A percentile compares a stretch with the other conserved stretches of the same genome.
Evolutionary conservation across 2,797 vertebrate species (phyloP).

Genomic region (Falco concolor): DNA sequence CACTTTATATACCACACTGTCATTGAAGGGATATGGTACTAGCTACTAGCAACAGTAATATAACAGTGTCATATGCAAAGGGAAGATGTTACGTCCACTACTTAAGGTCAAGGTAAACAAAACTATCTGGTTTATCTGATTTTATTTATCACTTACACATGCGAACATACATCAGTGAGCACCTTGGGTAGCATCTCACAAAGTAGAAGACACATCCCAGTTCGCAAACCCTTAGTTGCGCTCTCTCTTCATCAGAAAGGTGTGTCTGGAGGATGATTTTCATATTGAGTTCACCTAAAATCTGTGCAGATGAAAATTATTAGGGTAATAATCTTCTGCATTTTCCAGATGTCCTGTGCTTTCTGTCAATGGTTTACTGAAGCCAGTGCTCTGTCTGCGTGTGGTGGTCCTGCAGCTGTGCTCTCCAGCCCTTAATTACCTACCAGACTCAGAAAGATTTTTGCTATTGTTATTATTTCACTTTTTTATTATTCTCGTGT

Average conservation of each 20-base stretch:
- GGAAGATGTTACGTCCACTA: neutral
- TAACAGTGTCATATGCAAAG: neutral
- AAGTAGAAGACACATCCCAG: neutral
- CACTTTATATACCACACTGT: neutral
- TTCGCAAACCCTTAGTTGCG: neutral
- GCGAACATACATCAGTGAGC: neutral
- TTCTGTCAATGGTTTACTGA: neutral
- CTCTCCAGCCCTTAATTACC: neutral
- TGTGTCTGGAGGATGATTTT: neutral
- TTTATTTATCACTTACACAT: neutral
- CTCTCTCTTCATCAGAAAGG: neutral
- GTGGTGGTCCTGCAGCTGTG: neutral
- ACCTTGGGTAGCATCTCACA: neutral
- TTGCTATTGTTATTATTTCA: neutral
- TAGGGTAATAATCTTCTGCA: neutral
- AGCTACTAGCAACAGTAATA: neutral
- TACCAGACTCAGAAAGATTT: neutral
- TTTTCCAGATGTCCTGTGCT: neutral
- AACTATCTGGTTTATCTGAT: neutral
- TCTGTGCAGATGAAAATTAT: neutral
- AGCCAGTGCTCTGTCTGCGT: neutral
- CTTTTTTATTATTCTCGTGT: neutral
- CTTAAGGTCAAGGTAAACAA: neutral
- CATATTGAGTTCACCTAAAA: neutral
- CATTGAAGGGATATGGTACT: neutral